Conservation (phyloP, 2,113 vertebrate species). For the Sturnus vulgaris region DNA sequence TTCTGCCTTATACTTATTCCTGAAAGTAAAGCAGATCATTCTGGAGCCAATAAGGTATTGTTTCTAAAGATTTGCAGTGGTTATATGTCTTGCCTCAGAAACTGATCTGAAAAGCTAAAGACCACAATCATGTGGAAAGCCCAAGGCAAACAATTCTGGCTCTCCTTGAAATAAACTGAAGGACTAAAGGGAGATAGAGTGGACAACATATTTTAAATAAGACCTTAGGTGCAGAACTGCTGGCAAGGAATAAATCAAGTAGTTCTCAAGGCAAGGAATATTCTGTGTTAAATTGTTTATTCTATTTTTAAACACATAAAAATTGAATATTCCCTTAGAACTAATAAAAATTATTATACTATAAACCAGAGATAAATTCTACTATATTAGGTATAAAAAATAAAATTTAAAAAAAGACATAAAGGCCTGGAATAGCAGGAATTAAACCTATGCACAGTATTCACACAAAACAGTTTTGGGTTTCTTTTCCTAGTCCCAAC, state of each 20-base stretch:
- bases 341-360: not conserved
- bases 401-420: not conserved
- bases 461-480: not conserved
- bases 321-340: not conserved
- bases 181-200: not conserved
- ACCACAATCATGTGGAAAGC: not conserved
- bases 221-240: not conserved
- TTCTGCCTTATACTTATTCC: not conserved
- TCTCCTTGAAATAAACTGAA: not conserved
- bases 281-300: not conserved
- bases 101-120: not conserved
- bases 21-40: not conserved
- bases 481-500: not conserved
- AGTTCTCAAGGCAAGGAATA: not conserved
- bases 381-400: not conserved
- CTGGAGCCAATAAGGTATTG: not conserved
- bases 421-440: not conserved
- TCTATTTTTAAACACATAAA: not conserved
- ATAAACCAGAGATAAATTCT: not conserved
- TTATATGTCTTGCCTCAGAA: not conserved
- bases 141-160: not conserved
- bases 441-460: not conserved
- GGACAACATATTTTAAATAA: not conserved
- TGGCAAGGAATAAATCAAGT: not conserved
- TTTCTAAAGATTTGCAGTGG: not conserved